phyloP scores from a whole-genome alignment of 1,140 invertebrate species.

The Panagrolaimus sp. region DNA sequence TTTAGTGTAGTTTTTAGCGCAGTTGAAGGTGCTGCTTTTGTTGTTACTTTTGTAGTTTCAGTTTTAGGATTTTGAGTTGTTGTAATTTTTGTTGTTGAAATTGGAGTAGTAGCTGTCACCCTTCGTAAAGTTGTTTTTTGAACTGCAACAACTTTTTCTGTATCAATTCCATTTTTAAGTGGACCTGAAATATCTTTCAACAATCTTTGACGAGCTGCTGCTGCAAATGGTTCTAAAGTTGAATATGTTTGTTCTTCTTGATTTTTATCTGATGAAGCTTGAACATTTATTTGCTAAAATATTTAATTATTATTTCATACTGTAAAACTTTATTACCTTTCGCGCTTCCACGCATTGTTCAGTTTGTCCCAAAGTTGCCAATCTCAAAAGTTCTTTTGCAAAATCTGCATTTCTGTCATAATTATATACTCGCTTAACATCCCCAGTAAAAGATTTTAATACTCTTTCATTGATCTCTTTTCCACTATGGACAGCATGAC shows the following conservation, averaged over 20 bases:
- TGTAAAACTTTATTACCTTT: too few species aligned
- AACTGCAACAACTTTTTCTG: not conserved
- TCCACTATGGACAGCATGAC: slow-evolving; percentile 41
- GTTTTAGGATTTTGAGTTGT: not conserved
- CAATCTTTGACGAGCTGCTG: too few species aligned
- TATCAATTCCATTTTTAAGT: not conserved
- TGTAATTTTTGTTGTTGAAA: not conserved
- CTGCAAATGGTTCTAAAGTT: not conserved
- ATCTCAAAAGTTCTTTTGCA: slow-evolving; percentile 28
- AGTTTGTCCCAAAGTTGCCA: slow-evolving; percentile 22
- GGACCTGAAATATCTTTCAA: not conserved
- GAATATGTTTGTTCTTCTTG: slow-evolving; percentile 22
- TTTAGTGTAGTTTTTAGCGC: not conserved
- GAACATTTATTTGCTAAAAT: slow-evolving; percentile 14
- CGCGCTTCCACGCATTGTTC: slow-evolving; percentile 21
- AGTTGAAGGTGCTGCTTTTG: not conserved
- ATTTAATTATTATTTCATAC: too few species aligned
- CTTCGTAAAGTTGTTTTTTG: not conserved
- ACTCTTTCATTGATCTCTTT: slow-evolving; percentile 39
- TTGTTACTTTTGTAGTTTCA: not conserved
- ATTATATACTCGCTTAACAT: slow-evolving; percentile 30
- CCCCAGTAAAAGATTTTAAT: slow-evolving; percentile 39
- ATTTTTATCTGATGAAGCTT: slow-evolving; percentile 14
- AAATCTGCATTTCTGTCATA: slow-evolving; percentile 51
- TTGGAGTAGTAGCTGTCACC: not conserved